Evolutionary conservation across 2,888 invertebrate genomes (phyloP), one percentile per base, ranked within the genome.

Genomic region (Catocala nupta): DNA sequence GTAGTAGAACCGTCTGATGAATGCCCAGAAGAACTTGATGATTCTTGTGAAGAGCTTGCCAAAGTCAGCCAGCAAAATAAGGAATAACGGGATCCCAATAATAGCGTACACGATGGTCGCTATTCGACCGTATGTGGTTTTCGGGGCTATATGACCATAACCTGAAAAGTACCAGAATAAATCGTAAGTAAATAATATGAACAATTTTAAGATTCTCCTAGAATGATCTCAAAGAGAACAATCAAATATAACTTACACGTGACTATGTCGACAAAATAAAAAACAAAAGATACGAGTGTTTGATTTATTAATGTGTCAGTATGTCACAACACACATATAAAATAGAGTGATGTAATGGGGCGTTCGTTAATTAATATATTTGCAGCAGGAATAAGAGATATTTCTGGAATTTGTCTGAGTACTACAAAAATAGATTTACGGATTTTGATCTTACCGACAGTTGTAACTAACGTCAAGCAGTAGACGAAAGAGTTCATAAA

Each of bases 81-180:
- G 95, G 90, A 99, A 99, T 80, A 99, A 95, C 0, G 99, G 99
- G 80, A 99, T 99, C 10, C 99, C 99, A 70, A 99, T 96, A 68
- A 98, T 96, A 36, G 99, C 98, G 88, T 99, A 99, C 34, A 98
- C 93, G 71, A 99, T 98, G 0, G 99, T 99, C 53, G 98, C 95
- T 0, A 97, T 96, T 69, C 97, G 96, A 8, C 99, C 99, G 10
- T 96, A 96, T 6, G 93, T 95, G 10, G 99, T 99, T 76, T 97
- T 97, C 0, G 99, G 99, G 53, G 97, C 97, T 80, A 99, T 98
- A 89, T 99, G 98, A 66, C 99, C 99, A 93, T 99, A 99, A 82
- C 99, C 99, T 99, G 94, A 86, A 90, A 89, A 54, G 34, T 25
- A 33, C 2, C 13, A 3, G n/a, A 58, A 34, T 0, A 11, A 45